These are phyloP conservation scores for Labeo rohita DNA, from an alignment of 2,113 vertebrate genomes.

Conservation along the genomic window DNA sequence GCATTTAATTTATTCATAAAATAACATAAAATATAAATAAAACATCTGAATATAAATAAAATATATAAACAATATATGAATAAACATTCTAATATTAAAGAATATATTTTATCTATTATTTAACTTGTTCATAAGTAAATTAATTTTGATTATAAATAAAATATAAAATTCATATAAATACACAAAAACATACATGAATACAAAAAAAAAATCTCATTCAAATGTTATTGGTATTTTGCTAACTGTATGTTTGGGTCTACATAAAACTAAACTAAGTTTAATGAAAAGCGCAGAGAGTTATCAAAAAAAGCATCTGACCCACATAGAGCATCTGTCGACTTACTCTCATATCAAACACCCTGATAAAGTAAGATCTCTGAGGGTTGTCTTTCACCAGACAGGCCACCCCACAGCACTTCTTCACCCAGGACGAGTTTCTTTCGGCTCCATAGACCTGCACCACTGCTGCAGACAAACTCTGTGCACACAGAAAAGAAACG, in stretches of 20 bases:
- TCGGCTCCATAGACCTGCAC: conserved; percentile 91
- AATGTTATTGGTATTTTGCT: background rate
- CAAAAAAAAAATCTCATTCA: too few species aligned
- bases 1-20: too few species aligned
- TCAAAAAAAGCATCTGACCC: background rate
- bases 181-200: too few species aligned
- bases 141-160: too few species aligned
- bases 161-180: too few species aligned
- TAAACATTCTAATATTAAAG: too few species aligned
- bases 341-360: conserved; percentile 94
- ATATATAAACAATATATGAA: too few species aligned
- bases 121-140: too few species aligned
- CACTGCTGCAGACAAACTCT: conserved; percentile 90
- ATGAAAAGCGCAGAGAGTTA: background rate
- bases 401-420: conserved; percentile 93
- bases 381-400: conserved; percentile 98
- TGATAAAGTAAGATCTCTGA: conserved; percentile 93
- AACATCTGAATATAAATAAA: too few species aligned
- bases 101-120: too few species aligned
- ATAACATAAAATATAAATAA: too few species aligned
- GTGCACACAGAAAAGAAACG: conserved; percentile 10
- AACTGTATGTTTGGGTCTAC: background rate
- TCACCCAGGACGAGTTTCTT: conserved; percentile 87
- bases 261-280: background rate
- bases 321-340: conserved; percentile 44